These are phyloP conservation scores for Mermis nigrescens DNA, from an alignment of 2,888 invertebrate species.

Conservation along the genomic window DNA sequence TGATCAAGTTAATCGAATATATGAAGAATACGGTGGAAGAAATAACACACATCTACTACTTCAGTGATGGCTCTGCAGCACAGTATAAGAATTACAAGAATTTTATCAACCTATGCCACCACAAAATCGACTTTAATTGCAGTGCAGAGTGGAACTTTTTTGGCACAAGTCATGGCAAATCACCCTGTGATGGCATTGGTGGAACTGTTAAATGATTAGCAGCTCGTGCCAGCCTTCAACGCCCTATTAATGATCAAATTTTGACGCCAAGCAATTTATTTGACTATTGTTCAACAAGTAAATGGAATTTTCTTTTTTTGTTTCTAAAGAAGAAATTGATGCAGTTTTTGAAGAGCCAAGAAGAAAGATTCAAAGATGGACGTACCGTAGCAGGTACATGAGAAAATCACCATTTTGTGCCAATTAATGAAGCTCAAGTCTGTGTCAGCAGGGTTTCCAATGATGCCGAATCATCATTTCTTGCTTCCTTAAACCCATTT, in stretches of 20 bases:
- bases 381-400: neutral
- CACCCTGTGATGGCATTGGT: neutral
- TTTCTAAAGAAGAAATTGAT: neutral
- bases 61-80: constrained; percentile 3
- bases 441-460: neutral
- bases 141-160: neutral
- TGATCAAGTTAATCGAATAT: neutral
- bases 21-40: neutral
- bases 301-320: neutral
- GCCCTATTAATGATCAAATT: neutral
- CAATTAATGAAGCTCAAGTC: neutral
- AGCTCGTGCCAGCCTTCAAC: neutral
- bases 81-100: neutral
- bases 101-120: neutral
- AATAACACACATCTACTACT: neutral
- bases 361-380: neutral
- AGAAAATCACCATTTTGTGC: neutral
- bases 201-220: neutral
- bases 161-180: neutral
- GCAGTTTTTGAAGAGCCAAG: neutral
- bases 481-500: neutral
- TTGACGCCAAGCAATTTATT: neutral
- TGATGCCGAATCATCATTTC: neutral
- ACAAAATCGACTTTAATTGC: neutral
- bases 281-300: neutral